phyloP scores from a whole-genome alignment of 2,888 invertebrate species.

The Odontocerum albicorne region DNA sequence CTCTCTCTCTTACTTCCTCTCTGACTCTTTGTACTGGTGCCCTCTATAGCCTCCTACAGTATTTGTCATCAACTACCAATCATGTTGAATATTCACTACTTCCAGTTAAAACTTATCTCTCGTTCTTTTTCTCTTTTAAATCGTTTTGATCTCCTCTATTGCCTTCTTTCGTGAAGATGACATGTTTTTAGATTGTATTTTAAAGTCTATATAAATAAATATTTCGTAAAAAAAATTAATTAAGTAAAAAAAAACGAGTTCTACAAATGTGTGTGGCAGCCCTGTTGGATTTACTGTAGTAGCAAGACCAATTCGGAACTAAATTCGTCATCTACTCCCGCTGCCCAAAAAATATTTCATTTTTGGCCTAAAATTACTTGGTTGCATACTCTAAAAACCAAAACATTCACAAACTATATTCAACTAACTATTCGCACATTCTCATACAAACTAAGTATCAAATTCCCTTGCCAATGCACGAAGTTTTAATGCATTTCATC shows the following conservation, averaged over 20 bases:
- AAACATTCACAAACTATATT: constrained; percentile 10
- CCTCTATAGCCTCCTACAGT: no score
- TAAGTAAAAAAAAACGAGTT: constrained; percentile 8
- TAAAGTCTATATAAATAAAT: background rate
- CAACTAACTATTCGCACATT: background rate
- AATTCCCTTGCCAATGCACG: constrained; percentile 7
- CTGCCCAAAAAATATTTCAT: constrained; percentile 37
- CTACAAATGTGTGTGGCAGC: constrained; percentile 29
- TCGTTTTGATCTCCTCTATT: no score
- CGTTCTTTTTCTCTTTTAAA: no score
- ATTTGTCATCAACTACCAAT: no score
- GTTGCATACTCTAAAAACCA: constrained; percentile 22
- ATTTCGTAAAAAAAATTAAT: background rate
- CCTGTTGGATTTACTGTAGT: constrained; percentile 28
- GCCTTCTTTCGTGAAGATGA: background rate
- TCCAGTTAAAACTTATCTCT: no score
- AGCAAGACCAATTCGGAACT: constrained; percentile 37
- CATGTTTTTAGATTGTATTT: background rate
- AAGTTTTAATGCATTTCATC: constrained; percentile 19
- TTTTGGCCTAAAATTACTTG: constrained; percentile 36
- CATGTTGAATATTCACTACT: no score
- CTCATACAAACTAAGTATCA: constrained; percentile 12
- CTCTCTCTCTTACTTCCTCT: no score
- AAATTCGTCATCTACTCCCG: constrained; percentile 36
- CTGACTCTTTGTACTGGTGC: no score